These are phyloP conservation scores for Sebastes nivosus DNA, from an alignment of 2,797 vertebrate species.

Conservation along the genomic window DNA sequence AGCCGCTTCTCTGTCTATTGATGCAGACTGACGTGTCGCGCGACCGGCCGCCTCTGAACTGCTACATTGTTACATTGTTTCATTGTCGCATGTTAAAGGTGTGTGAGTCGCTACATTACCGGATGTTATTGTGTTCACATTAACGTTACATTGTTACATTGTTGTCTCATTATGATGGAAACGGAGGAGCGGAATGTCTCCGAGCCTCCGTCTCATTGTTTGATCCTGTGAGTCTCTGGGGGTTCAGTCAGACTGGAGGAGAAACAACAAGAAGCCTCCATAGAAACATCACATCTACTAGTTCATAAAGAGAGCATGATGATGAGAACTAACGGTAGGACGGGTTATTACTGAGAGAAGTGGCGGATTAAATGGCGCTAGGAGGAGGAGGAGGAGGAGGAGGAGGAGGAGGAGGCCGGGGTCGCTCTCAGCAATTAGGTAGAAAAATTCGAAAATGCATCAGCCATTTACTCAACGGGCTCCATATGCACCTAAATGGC, in stretches of 20 bases:
- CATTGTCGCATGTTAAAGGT: too few relatives aligned
- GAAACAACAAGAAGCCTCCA: background rate
- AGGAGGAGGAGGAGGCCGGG: constrained; percentile 22
- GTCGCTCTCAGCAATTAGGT: constrained; percentile 78
- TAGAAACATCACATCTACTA: too few relatives aligned
- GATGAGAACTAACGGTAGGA: too few relatives aligned
- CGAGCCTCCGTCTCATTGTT: constrained; percentile 84
- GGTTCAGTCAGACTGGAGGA: constrained; percentile 78
- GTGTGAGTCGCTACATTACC: too few relatives aligned
- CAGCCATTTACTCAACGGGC: constrained; percentile 87
- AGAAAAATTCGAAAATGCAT: constrained; percentile 84
- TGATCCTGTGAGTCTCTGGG: constrained; percentile 83
- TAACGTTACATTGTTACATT: too few relatives aligned
- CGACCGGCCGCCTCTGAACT: constrained; percentile 68
- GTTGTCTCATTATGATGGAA: constrained; percentile 34
- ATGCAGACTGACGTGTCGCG: constrained; percentile 75
- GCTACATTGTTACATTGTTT: constrained; percentile 26
- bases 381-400: constrained; percentile 37
- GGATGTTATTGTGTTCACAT: too few relatives aligned
- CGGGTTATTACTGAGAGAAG: constrained; percentile 1
- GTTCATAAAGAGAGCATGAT: too few relatives aligned
- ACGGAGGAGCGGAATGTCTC: constrained; percentile 62
- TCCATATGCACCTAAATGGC: constrained; percentile 88
- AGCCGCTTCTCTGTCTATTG: constrained; percentile 68
- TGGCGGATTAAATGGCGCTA: constrained; percentile 43